Evolutionary conservation across 2,113 vertebrate genomes (phyloP).

Genomic region (Bettongia penicillata): DNA sequence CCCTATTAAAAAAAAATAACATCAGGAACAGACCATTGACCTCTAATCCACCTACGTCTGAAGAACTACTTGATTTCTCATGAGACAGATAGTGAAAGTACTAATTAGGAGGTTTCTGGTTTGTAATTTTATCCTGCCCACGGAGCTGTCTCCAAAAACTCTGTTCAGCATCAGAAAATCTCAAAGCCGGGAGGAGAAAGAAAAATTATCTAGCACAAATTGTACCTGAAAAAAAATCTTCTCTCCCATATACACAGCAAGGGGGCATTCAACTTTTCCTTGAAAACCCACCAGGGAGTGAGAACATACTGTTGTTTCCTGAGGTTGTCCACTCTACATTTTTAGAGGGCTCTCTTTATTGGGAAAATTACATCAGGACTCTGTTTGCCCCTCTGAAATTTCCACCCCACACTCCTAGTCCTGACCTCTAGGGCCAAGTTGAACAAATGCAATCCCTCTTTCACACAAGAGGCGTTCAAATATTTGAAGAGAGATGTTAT

Average conservation of each 20-base stretch:
- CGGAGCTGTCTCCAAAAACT: not conserved
- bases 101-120: not conserved
- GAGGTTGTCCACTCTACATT: not conserved
- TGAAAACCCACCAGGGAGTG: not conserved
- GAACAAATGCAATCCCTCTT: not conserved
- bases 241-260: not conserved
- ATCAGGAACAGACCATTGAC: not conserved
- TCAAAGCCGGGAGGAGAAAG: not conserved
- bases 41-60: not conserved
- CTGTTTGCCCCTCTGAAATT: not conserved
- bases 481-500: not conserved
- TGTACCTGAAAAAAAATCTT: not conserved
- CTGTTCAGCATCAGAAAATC: not conserved
- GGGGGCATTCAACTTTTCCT: not conserved
- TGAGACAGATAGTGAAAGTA: not conserved
- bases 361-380: not conserved
- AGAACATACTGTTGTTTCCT: not conserved
- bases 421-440: not conserved
- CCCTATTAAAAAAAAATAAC: not conserved
- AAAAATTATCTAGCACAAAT: not conserved
- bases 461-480: not conserved
- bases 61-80: not conserved
- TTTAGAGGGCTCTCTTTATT: not conserved
- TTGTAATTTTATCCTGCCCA: not conserved
- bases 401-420: not conserved